Conservation (phyloP, 2,797 vertebrate species). For the Sphaeramia orbicularis region DNA sequence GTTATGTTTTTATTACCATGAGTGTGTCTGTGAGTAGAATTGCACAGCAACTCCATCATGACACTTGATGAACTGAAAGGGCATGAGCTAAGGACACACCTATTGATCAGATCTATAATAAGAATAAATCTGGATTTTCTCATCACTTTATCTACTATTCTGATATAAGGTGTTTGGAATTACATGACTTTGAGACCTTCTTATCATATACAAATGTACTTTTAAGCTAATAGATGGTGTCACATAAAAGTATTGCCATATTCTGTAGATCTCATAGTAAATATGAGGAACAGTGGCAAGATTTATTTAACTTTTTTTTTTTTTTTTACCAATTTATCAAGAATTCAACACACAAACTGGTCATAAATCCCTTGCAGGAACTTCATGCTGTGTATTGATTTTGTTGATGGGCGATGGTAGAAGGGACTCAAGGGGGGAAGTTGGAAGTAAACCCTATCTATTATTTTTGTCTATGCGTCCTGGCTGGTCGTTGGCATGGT, state of each 20-base stretch:
- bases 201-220: not conserved
- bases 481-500: conserved; percentile 76
- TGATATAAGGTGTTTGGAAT: too few species aligned
- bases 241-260: conserved; percentile 30
- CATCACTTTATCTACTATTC: too few species aligned
- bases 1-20: too few species aligned
- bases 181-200: too few species aligned
- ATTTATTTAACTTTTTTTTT: conserved; percentile 36
- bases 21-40: too few species aligned
- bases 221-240: not conserved
- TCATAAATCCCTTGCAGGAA: conserved; percentile 59
- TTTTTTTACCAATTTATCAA: conserved; percentile 63
- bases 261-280: conserved; percentile 25
- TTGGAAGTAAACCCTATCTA: conserved; percentile 74
- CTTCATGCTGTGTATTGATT: conserved; percentile 70
- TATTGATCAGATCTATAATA: too few species aligned
- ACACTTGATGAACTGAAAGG: too few species aligned
- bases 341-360: conserved; percentile 53
- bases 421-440: conserved; percentile 67
- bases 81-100: too few species aligned
- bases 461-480: conserved; percentile 70
- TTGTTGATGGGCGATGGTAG: conserved; percentile 75
- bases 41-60: too few species aligned
- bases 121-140: too few species aligned
- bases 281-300: conserved; percentile 23